A percentile compares a stretch with the other conserved stretches of the same genome.
phyloP scores from a whole-genome alignment of 2,888 invertebrate species.

The Eupithecia pulchellata region DNA sequence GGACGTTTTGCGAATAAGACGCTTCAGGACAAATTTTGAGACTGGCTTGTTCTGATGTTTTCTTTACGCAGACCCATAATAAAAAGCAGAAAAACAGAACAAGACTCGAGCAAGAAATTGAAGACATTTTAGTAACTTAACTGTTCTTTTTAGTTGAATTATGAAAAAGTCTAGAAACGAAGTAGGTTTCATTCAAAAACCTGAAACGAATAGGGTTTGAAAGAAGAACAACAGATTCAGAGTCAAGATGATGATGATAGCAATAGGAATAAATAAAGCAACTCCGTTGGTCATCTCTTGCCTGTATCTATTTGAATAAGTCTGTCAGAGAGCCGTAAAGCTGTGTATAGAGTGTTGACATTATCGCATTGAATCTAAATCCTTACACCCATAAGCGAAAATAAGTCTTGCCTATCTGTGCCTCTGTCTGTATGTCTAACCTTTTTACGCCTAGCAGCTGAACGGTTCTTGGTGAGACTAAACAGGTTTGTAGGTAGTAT shows the following conservation, averaged over 20 bases:
- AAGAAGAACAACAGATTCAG: not conserved
- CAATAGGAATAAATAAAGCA: constrained; percentile 54
- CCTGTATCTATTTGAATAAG: constrained; percentile 64
- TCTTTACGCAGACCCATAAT: not conserved
- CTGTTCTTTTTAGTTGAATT: too few species aligned
- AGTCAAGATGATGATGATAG: constrained; percentile 1
- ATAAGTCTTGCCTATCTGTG: not conserved
- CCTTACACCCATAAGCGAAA: not conserved
- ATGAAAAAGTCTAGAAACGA: not conserved
- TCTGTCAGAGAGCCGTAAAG: constrained; percentile 42
- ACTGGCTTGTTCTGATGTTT: not conserved
- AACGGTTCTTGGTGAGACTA: not conserved
- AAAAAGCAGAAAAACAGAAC: not conserved
- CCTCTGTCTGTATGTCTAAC: not conserved
- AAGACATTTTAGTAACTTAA: too few species aligned
- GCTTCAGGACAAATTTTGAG: not conserved
- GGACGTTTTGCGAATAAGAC: not conserved
- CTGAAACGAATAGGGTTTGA: not conserved
- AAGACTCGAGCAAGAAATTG: too few species aligned
- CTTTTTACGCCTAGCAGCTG: not conserved
- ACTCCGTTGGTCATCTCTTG: constrained; percentile 48
- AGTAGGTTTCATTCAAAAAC: not conserved
- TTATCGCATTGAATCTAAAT: constrained; percentile 1
- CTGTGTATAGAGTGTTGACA: constrained; percentile 15
- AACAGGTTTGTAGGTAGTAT: not conserved